Evolutionary conservation across 2,797 vertebrate species (phyloP).

Genomic region (Sciaenops ocellatus): DNA sequence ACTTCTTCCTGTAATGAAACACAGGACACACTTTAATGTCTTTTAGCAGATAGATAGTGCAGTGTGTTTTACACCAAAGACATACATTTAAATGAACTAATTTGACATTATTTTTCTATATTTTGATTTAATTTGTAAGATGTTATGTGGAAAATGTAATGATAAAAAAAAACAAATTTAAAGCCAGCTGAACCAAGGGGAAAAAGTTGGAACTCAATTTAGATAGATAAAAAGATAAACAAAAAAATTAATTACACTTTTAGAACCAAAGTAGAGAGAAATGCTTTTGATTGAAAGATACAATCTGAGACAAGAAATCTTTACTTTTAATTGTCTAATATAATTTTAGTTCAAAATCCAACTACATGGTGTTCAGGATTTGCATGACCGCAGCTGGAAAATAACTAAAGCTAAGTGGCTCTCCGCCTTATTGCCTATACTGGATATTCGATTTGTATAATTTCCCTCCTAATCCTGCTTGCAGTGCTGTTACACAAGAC

Average conservation of each 20-base stretch:
- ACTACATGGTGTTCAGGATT: not conserved
- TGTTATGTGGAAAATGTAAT: constrained; percentile 32
- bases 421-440: not conserved
- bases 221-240: constrained; percentile 63
- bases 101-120: constrained; percentile 13
- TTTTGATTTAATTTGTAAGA: constrained; percentile 51
- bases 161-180: constrained; percentile 30
- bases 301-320: constrained; percentile 37
- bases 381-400: not conserved
- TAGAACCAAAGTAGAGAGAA: constrained; percentile 38
- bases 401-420: not conserved
- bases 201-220: constrained; percentile 53
- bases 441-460: not conserved
- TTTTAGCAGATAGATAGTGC: not conserved
- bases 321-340: constrained; percentile 44
- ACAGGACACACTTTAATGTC: not conserved
- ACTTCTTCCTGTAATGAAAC: constrained; percentile 2
- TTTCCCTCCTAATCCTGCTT: constrained; percentile 7
- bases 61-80: constrained; percentile 12
- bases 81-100: constrained; percentile 22
- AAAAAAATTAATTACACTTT: constrained; percentile 50
- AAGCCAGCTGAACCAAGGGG: constrained; percentile 13
- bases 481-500: not conserved
- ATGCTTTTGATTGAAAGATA: constrained; percentile 54
- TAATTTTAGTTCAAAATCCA: constrained; percentile 2